A percentile compares a stretch with the other conserved stretches of the same genome.
Conservation (phyloP, 2,113 vertebrate species). For the Machaerirhynchus nigripectus region DNA sequence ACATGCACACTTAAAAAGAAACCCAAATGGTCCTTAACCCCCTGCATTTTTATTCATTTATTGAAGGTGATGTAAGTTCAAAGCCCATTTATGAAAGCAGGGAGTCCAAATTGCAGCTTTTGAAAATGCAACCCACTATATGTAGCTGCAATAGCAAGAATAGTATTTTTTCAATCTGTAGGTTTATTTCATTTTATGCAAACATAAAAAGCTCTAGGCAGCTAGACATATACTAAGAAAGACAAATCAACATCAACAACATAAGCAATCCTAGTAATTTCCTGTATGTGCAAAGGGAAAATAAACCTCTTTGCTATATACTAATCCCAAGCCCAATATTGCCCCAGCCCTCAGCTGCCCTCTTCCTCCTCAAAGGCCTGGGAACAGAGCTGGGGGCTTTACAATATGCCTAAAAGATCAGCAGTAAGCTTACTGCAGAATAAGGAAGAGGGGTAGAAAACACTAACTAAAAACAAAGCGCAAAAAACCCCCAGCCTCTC, state of each 20-base stretch:
- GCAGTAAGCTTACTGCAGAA: neutral
- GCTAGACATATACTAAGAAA: neutral
- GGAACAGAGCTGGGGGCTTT: neutral
- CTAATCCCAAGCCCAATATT: neutral
- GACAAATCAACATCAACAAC: neutral
- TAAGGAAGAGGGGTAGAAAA: neutral
- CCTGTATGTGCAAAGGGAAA: constrained; percentile 19
- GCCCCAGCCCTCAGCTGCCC: neutral
- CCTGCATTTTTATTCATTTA: neutral
- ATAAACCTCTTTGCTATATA: neutral
- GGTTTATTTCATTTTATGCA: neutral
- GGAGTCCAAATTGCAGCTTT: neutral
- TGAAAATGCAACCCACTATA: neutral
- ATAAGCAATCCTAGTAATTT: neutral
- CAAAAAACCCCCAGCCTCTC: rapidly evolving
- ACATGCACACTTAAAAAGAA: neutral
- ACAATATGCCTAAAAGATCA: neutral
- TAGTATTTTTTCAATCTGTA: neutral
- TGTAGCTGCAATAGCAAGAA: neutral
- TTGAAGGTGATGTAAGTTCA: neutral
- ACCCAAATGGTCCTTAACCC: neutral
- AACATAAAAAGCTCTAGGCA: neutral
- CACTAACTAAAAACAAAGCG: neutral
- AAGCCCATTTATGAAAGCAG: neutral
- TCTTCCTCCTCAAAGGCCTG: neutral